phyloP scores from a whole-genome alignment of 2,113 vertebrate species.

The Lepus europaeus region DNA sequence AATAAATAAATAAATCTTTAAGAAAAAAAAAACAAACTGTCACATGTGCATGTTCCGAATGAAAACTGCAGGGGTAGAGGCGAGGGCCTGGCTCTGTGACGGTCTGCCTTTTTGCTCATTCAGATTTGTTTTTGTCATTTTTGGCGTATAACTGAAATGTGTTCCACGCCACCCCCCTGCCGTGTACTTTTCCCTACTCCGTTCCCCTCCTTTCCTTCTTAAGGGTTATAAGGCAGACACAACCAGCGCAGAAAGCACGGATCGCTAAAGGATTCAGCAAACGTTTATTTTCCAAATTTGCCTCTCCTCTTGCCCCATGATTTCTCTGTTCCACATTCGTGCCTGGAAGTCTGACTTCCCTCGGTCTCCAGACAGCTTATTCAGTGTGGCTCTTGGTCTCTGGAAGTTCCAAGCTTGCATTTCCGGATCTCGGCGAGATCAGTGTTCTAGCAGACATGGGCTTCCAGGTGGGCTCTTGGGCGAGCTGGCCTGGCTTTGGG shows the following conservation, averaged over 20 bases:
- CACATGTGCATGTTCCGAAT: background rate
- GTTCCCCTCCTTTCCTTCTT: background rate
- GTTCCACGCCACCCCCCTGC: background rate
- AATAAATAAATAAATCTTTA: no score
- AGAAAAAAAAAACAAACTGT: background rate
- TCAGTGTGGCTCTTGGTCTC: background rate
- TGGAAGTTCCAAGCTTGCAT: background rate
- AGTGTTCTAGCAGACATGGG: background rate
- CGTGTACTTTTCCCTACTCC: background rate
- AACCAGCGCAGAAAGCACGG: background rate
- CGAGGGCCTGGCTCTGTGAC: background rate
- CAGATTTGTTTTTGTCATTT: background rate
- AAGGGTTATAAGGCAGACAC: background rate
- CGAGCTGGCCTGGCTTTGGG: constrained; percentile 4
- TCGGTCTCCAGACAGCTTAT: background rate
- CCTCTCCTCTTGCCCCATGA: background rate
- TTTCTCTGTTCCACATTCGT: background rate
- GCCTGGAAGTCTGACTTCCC: background rate
- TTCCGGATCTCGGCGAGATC: background rate
- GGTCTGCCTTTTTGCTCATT: background rate
- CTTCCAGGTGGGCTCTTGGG: background rate
- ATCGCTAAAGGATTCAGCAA: constrained; percentile 45
- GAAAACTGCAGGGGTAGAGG: background rate
- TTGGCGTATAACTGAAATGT: background rate
- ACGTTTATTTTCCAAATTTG: constrained; percentile 67